Percentiles rank a stretch among this genome's conserved stretches.
These are phyloP conservation scores for Rhynchotus rufescens DNA, from an alignment of 2,797 vertebrate species.

Conservation along the genomic window DNA sequence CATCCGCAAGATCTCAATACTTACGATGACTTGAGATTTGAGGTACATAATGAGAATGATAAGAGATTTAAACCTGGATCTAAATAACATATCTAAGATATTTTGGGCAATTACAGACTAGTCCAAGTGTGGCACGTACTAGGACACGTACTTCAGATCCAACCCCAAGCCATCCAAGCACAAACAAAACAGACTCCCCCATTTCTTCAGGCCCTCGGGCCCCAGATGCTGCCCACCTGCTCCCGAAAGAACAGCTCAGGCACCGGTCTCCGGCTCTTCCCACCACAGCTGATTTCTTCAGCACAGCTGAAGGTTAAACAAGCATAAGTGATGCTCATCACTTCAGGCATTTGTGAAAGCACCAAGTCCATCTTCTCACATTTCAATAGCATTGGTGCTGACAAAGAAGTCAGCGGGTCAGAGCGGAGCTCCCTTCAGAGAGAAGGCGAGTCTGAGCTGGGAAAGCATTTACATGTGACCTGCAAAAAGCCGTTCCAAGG, in stretches of 20 bases:
- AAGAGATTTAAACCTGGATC: background rate
- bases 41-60: background rate
- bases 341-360: constrained; percentile 70
- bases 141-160: background rate
- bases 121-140: background rate
- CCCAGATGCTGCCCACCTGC: background rate
- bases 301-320: constrained; percentile 73
- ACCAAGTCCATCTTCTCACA: constrained; percentile 75
- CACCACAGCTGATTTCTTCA: constrained; percentile 41
- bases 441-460: constrained; percentile 6
- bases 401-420: constrained; percentile 72
- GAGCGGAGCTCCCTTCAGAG: constrained; percentile 49
- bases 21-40: background rate
- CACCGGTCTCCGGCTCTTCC: background rate
- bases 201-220: background rate
- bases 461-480: constrained; percentile 44
- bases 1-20: background rate
- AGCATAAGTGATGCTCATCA: constrained; percentile 76
- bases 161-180: background rate
- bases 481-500: background rate
- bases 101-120: background rate
- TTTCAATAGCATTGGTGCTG: constrained; percentile 66
- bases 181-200: fast-evolving
- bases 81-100: background rate
- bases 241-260: background rate